phyloP scores from a whole-genome alignment of 2,888 invertebrate genomes.

The Epinotia nisella region DNA sequence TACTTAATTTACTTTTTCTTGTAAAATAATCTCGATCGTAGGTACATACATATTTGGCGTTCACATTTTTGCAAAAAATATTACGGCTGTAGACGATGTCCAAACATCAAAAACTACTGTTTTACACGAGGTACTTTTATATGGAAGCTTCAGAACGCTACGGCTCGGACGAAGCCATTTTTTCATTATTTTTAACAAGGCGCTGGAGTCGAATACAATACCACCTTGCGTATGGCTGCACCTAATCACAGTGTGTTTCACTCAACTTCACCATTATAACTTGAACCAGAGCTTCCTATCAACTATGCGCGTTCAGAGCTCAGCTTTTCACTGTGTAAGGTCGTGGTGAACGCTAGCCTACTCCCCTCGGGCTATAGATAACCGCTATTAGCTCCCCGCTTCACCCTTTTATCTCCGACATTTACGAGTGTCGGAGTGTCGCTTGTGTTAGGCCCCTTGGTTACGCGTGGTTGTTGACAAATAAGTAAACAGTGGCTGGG shows the following conservation, averaged over 20 bases:
- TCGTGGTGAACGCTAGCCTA: background rate
- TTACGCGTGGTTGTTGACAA: background rate
- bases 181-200: background rate
- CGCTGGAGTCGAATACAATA: background rate
- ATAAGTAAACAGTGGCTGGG: background rate
- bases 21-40: no score
- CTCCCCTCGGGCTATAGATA: conserved; percentile 30
- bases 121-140: no score
- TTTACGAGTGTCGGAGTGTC: conserved; percentile 1
- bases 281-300: background rate
- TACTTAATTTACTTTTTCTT: no score
- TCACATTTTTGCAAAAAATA: no score
- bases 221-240: background rate
- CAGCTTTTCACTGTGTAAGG: background rate
- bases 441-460: background rate
- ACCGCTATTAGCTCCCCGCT: conserved; percentile 36
- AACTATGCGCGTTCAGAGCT: background rate
- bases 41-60: no score
- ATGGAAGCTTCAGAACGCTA: background rate
- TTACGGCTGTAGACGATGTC: no score
- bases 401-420: conserved; percentile 27
- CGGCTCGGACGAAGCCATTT: background rate
- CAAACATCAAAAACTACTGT: no score
- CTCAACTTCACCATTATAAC: background rate
- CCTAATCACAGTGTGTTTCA: background rate